Base-by-base conservation (phyloP, 2,797 vertebrate genomes). In the Apogon hyalosoma region DNA sequence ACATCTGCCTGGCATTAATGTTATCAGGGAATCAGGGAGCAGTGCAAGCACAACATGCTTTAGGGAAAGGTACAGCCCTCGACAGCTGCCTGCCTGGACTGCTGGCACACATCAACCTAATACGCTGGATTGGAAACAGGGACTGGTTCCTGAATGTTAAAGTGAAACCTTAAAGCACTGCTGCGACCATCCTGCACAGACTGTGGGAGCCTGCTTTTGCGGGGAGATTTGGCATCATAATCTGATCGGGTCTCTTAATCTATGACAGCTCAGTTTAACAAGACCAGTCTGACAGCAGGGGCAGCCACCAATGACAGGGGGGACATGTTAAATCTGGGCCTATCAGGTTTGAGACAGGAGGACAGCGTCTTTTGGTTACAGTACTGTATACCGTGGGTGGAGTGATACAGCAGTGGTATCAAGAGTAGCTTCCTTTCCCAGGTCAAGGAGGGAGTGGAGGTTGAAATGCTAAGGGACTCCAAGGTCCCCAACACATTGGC, bases 1-100 rank as follows among this genome's bases (percentile, higher is more conserved):
- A 92, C 90, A 92, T 90, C 90, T 92, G 91, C 88, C 85, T 89
- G 76, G 80, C 83, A 87, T 90, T 92, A 92, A 93, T 92, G 92
- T 85, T 92, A 87, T 84, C 80, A 87, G 89, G 91, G 93, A 93
- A 83, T 86, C 82, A 24, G 91, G 85, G 91, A 91, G 88, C 76
- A 64, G 73, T 48, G 69, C 59, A 77, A 75, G 79, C 74, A 79
- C 80, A 92, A 89, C 90, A 88, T 89, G 90, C 91, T 92, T 91
- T 53, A 59, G 90, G 90, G 91, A 85, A 87, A 86, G 89, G 78
- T 86, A 63, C 72, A 51, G 85, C 74, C 85, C 91, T 88, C 88
- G 86, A 84, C 78, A 90, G 83, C 89, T 88, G 90, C 81, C 77
- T 85, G 85, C 80, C 63, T 63, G 80, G 67, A 80, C 75, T 72